Conservation (phyloP, 2,888 invertebrate genomes). For the Chrysodeixis includens region DNA sequence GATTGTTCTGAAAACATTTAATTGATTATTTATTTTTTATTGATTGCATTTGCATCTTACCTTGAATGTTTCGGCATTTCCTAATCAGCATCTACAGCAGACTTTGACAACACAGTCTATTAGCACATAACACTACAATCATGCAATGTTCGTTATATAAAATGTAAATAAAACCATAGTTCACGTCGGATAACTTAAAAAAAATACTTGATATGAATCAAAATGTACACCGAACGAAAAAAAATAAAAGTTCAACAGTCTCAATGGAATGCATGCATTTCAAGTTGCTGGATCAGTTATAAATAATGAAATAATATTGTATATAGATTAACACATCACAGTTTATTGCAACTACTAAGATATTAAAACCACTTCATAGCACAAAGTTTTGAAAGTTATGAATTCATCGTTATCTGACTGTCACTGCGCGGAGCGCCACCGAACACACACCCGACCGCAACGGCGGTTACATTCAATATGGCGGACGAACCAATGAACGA, state of each 20-base stretch:
- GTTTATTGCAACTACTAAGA: conserved; percentile 57
- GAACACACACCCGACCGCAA: conserved; percentile 68
- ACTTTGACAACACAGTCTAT: conserved; percentile 74
- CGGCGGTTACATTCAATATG: conserved; percentile 82
- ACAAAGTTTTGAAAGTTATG: conserved; percentile 76
- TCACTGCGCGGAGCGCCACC: conserved; percentile 77
- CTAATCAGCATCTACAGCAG: conserved; percentile 66
- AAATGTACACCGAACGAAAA: conserved; percentile 81
- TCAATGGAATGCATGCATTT: conserved; percentile 87
- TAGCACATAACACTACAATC: conserved; percentile 65
- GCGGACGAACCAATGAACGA: conserved; percentile 66
- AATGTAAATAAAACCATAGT: conserved; percentile 61
- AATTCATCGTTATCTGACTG: conserved; percentile 79
- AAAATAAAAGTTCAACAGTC: conserved; percentile 86
- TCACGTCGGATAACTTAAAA: conserved; percentile 66
- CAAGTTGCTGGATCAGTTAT: conserved; percentile 72
- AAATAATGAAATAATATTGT: conserved; percentile 50
- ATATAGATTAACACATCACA: conserved; percentile 68
- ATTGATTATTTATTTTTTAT: background rate
- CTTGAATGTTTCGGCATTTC: conserved; percentile 86
- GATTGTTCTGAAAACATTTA: conserved; percentile 6
- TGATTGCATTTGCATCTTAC: conserved; percentile 64
- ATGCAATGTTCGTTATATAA: conserved; percentile 53
- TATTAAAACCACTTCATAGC: conserved; percentile 61
- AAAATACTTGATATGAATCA: conserved; percentile 80